phyloP scores from a whole-genome alignment of 2,888 invertebrate species.

The Tinea trinotella region DNA sequence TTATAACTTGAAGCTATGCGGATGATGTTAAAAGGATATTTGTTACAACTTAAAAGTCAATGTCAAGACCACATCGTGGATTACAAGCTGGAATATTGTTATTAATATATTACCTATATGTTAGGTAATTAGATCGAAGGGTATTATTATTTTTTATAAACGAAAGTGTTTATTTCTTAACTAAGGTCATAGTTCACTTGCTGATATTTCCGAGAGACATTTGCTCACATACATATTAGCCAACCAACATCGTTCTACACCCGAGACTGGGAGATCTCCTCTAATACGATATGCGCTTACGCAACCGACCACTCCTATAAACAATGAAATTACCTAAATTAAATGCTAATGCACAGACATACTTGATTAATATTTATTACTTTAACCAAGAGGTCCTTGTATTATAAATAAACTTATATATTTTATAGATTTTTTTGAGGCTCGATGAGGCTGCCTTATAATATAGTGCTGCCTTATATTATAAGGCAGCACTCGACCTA shows the following conservation, averaged over 20 bases:
- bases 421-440: too few species aligned
- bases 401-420: too few species aligned
- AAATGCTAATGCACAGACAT: not conserved
- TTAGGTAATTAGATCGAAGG: too few species aligned
- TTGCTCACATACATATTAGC: conserved; percentile 49
- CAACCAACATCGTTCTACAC: conserved; percentile 29
- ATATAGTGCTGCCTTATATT: too few species aligned
- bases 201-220: conserved; percentile 62
- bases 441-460: too few species aligned
- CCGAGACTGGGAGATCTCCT: conserved; percentile 7
- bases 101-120: not conserved
- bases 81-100: not conserved
- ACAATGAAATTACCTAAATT: conserved; percentile 7
- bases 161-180: conserved; percentile 37
- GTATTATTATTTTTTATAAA: too few species aligned
- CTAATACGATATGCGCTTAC: conserved; percentile 1
- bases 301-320: conserved; percentile 15
- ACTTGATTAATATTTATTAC: not conserved
- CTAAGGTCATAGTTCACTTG: conserved; percentile 45
- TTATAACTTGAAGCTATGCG: conserved; percentile 1
- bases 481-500: too few species aligned
- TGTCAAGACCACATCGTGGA: not conserved
- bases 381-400: too few species aligned
- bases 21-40: not conserved
- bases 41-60: not conserved